Conservation (phyloP, 2,888 invertebrate genomes). For the Oxycera nigricornis region DNA sequence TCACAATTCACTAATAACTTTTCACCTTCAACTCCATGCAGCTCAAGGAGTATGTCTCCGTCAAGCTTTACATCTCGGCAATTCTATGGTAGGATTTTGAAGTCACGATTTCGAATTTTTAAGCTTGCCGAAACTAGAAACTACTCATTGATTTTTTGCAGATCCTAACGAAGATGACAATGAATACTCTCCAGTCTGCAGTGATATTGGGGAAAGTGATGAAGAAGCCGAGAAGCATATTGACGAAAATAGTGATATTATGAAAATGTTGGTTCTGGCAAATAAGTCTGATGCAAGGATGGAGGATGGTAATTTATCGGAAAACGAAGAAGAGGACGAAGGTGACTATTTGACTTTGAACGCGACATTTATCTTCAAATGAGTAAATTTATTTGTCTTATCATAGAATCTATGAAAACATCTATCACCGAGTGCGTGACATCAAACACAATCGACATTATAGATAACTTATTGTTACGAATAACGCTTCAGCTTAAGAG, state of each 20-base stretch:
- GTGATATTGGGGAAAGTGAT: constrained; percentile 56
- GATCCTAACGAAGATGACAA: constrained; percentile 51
- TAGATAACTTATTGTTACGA: constrained; percentile 58
- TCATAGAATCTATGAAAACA: constrained; percentile 3
- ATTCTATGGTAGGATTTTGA: constrained; percentile 46
- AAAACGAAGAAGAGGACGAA: constrained; percentile 59
- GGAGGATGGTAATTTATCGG: constrained; percentile 55
- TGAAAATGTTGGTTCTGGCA: constrained; percentile 57
- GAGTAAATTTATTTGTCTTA: background rate
- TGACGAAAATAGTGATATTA: constrained; percentile 53
- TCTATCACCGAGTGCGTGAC: constrained; percentile 46
- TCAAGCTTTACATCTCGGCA: constrained; percentile 51
- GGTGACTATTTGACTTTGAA: background rate
- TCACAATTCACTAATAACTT: constrained; percentile 51
- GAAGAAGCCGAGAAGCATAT: constrained; percentile 47
- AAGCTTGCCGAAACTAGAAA: background rate
- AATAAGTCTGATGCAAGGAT: constrained; percentile 52
- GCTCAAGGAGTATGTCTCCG: constrained; percentile 60
- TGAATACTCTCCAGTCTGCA: constrained; percentile 62
- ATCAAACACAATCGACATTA: constrained; percentile 49
- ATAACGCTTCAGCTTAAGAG: constrained; percentile 58
- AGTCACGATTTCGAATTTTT: background rate
- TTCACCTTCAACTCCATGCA: constrained; percentile 59
- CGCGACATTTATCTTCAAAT: background rate
- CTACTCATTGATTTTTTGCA: background rate